A percentile compares a stretch with the other conserved stretches of the same genome.
Conservation (phyloP, 2,888 invertebrate genomes). For the Aleiodes testaceus region DNA sequence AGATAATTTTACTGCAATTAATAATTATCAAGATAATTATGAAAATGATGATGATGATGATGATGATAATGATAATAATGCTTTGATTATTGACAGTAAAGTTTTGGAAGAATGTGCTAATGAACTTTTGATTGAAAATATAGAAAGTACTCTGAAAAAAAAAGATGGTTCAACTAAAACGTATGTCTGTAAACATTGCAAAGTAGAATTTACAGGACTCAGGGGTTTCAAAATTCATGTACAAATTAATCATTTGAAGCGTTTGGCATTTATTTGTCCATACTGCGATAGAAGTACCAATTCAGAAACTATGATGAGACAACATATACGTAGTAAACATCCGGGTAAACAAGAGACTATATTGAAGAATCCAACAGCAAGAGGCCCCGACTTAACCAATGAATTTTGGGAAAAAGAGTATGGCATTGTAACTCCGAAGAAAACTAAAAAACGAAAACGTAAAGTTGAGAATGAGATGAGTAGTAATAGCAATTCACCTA, state of each 20-base stretch:
- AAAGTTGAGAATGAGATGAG: constrained; percentile 52
- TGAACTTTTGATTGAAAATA: not conserved
- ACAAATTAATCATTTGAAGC: constrained; percentile 64
- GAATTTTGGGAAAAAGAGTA: constrained; percentile 69
- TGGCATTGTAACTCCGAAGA: constrained; percentile 55
- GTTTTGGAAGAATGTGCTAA: constrained; percentile 50
- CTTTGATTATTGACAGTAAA: constrained; percentile 57
- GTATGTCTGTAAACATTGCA: constrained; percentile 65
- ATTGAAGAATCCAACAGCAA: constrained; percentile 58
- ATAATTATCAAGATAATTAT: constrained; percentile 51
- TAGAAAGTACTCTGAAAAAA: not conserved
- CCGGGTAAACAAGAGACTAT: constrained; percentile 56
- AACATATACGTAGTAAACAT: constrained; percentile 65
- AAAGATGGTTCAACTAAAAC: constrained; percentile 19
- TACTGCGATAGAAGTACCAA: constrained; percentile 68
- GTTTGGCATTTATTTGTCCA: constrained; percentile 61
- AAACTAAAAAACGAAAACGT: constrained; percentile 54
- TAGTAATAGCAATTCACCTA: no score
- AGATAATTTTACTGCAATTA: constrained; percentile 37
- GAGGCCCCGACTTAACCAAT: constrained; percentile 57
- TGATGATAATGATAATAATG: constrained; percentile 55
- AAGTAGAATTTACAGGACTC: constrained; percentile 57
- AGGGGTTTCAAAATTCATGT: constrained; percentile 69
- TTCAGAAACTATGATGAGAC: constrained; percentile 59
- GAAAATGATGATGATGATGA: constrained; percentile 57